Percentiles rank a stretch among this genome's conserved stretches.
Conservation (phyloP, 2,888 invertebrate genomes). For the Cepaea hortensis region DNA sequence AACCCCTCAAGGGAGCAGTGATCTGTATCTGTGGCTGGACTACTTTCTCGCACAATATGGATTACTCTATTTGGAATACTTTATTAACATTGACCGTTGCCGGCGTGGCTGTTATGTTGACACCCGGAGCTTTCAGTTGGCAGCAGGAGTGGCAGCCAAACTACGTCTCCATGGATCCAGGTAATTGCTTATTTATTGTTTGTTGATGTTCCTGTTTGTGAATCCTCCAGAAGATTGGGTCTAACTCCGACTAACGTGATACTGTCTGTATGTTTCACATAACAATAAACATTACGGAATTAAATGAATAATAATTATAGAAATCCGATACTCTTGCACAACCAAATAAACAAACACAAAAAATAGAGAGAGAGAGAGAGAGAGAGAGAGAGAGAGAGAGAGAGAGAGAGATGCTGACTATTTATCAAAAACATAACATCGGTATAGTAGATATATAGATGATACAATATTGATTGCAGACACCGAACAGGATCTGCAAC, state of each 20-base stretch:
- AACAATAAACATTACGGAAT: too few species aligned
- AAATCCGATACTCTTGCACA: too few species aligned
- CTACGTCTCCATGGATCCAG: conserved; percentile 23
- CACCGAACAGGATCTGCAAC: too few species aligned
- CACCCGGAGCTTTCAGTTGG: conserved; percentile 12
- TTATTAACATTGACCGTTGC: not conserved
- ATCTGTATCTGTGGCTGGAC: not conserved
- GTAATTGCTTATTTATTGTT: not conserved
- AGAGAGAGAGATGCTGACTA: conserved; percentile 2
- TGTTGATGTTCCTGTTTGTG: too few species aligned
- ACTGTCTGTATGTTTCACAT: too few species aligned
- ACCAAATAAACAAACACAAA: not conserved
- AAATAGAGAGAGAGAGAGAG: not conserved
- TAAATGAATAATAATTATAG: too few species aligned
- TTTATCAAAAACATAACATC: too few species aligned
- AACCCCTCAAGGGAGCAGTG: not conserved
- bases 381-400: conserved; percentile 16
- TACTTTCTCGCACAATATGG: not conserved
- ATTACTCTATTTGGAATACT: conserved; percentile 13
- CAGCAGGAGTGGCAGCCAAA: conserved; percentile 21
- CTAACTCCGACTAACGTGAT: too few species aligned
- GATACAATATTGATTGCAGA: too few species aligned
- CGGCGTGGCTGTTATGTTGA: not conserved
- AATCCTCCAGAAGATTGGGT: too few species aligned
- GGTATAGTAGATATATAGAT: too few species aligned